These are phyloP conservation scores for Teleopsis dalmanni DNA, from an alignment of 1,140 invertebrate species.

Conservation along the genomic window DNA sequence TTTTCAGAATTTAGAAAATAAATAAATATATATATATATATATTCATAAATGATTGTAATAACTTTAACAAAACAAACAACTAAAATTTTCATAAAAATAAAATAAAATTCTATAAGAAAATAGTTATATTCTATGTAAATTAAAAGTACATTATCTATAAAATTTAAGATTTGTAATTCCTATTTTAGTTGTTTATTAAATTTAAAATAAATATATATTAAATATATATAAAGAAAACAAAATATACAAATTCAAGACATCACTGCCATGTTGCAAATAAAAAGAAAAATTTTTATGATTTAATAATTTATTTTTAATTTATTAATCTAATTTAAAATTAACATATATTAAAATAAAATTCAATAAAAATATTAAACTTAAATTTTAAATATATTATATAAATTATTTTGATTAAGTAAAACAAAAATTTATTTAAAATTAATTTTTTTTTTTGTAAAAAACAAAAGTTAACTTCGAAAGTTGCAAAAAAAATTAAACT, in stretches of 20 bases:
- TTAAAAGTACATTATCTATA: neutral
- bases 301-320: conserved; percentile 11
- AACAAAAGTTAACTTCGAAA: neutral
- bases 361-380: neutral
- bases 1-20: no score
- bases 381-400: no score
- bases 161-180: neutral
- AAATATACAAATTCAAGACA: conserved; percentile 11
- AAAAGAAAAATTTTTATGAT: conserved; percentile 8
- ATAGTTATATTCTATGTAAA: conserved; percentile 8
- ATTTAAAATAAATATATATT: neutral
- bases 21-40: no score
- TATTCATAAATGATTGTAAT: no score
- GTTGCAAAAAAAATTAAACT: neutral
- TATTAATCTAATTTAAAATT: conserved; percentile 4
- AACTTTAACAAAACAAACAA: no score
- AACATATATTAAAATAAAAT: neutral
- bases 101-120: no score
- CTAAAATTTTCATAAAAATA: no score
- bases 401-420: neutral
- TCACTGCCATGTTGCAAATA: conserved; percentile 16
- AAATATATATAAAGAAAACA: conserved; percentile 6
- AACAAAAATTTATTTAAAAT: neutral
- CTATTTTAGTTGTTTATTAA: neutral
- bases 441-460: neutral